Evolutionary conservation across 2,888 invertebrate species (phyloP), one percentile per base, ranked within the genome.

Genomic region (Pyrocoelia pectoralis): DNA sequence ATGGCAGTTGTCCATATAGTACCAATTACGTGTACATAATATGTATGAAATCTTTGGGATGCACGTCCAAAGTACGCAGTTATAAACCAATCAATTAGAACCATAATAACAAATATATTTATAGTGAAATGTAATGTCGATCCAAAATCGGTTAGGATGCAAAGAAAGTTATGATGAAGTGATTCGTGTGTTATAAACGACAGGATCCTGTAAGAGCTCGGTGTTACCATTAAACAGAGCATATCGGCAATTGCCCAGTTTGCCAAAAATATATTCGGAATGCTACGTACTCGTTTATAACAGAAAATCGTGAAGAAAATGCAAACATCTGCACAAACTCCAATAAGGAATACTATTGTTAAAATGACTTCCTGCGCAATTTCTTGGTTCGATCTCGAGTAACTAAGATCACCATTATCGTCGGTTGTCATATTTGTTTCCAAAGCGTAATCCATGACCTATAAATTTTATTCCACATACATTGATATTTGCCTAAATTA

Each of bases 231-330:
- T 52, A 61, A 56, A 5, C 33, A 56, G 15, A 29, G 15, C 4
- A 59, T 15, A 18, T 64, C 56, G 2, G 64, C 55, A 28, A 64
- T 48, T 8, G 64, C 64, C 64, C 64, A 64, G 29, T 64, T 59
- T 14, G 51, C 64, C n/a, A 64, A 13, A 28, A 55, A 56, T n/a
- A 64, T 46, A 51, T 64, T 56, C 12, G 55, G n/a, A 3, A 43
- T 33, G 9, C 18, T 56, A 6, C 55, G 54, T 14, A 64, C 38
- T 14, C 46, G 17, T 15, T 51, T 55, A 15, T 59, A 64, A 18
- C 50, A 18, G 13, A 55, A 56, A n/a, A 59, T 59, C 5, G 48
- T 38, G 14, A 52, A 56, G 17, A 56, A 52, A 24, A 62, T 46
- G 9, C 38, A 10, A 9, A 56, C 15, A 24, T 62, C 56, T 1